These are phyloP conservation scores for Metellina segmentata DNA, from an alignment of 2,888 invertebrate genomes.

Conservation along the genomic window DNA sequence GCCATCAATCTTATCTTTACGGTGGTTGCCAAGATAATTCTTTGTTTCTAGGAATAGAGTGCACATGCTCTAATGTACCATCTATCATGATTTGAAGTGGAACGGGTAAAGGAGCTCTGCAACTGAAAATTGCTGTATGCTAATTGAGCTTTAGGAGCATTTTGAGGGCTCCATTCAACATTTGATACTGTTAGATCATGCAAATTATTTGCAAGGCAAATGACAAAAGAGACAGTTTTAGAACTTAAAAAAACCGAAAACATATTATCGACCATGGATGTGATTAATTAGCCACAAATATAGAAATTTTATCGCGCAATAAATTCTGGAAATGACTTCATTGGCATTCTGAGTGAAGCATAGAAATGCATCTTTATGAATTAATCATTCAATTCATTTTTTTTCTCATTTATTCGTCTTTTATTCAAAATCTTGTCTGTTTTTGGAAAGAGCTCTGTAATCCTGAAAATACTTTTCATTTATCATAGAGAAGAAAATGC, in stretches of 20 bases:
- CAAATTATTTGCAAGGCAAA: not conserved
- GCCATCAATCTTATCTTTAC: not conserved
- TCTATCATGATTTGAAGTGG: not conserved
- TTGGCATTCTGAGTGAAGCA: not conserved
- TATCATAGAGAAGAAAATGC: too few relatives aligned
- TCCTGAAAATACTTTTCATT: too few relatives aligned
- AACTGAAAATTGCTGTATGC: not conserved
- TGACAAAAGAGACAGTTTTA: not conserved
- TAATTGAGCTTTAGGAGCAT: not conserved
- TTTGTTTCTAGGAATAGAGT: not conserved
- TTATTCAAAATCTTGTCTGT: too few relatives aligned
- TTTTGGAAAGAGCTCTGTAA: too few relatives aligned
- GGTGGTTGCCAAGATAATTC: not conserved
- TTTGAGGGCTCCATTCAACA: not conserved
- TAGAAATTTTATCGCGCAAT: not conserved
- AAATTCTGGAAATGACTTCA: not conserved
- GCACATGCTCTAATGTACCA: not conserved
- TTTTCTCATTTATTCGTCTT: too few relatives aligned
- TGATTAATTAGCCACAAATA: not conserved
- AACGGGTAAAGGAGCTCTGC: not conserved
- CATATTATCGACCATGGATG: not conserved
- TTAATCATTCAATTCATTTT: not conserved
- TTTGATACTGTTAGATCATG: slow-evolving; percentile 1
- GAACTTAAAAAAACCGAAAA: not conserved
- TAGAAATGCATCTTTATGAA: not conserved